Evolutionary conservation across 2,888 invertebrate genomes (phyloP).

Genomic region (Latheticus oryzae): DNA sequence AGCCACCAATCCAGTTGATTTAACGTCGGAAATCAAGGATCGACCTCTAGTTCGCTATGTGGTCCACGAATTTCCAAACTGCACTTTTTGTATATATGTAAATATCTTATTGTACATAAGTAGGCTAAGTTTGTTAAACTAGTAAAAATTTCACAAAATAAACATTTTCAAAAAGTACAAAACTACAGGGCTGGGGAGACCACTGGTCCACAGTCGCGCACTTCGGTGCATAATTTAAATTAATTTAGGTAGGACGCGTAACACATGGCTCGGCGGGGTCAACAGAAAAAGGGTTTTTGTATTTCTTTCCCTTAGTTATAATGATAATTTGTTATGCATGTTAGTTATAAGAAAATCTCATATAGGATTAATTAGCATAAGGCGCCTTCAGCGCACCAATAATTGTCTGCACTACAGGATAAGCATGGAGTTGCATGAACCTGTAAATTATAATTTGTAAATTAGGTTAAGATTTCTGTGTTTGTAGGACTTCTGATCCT

Average conservation of each 20-base stretch:
- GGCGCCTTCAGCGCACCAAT: conserved; percentile 3
- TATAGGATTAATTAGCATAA: not conserved
- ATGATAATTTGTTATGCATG: conserved; percentile 1
- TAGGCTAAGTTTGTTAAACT: not conserved
- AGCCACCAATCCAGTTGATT: conserved; percentile 1
- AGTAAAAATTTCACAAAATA: too few relatives aligned
- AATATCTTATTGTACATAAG: not conserved
- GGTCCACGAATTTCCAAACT: conserved; percentile 4
- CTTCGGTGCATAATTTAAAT: too few relatives aligned
- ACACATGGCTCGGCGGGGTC: conserved; percentile 1
- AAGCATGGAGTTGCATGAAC: not conserved
- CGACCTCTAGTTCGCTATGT: conserved; percentile 2
- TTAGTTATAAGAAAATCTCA: conserved; percentile 1
- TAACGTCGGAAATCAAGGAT: conserved; percentile 1
- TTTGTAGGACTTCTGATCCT: not conserved
- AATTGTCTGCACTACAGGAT: not conserved
- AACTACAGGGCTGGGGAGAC: too few relatives aligned
- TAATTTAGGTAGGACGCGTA: conserved; percentile 1
- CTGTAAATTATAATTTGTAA: conserved; percentile 2
- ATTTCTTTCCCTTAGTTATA: conserved; percentile 1
- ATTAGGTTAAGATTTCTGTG: not conserved
- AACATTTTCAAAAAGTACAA: too few relatives aligned
- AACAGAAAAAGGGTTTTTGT: conserved; percentile 1
- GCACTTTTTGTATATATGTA: too few relatives aligned
- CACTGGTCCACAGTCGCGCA: too few relatives aligned